Percentiles rank a stretch among this genome's conserved stretches.
These are phyloP conservation scores for Pipistrellus pipistrellus DNA, from an alignment of 2,797 vertebrate genomes.

Conservation along the genomic window DNA sequence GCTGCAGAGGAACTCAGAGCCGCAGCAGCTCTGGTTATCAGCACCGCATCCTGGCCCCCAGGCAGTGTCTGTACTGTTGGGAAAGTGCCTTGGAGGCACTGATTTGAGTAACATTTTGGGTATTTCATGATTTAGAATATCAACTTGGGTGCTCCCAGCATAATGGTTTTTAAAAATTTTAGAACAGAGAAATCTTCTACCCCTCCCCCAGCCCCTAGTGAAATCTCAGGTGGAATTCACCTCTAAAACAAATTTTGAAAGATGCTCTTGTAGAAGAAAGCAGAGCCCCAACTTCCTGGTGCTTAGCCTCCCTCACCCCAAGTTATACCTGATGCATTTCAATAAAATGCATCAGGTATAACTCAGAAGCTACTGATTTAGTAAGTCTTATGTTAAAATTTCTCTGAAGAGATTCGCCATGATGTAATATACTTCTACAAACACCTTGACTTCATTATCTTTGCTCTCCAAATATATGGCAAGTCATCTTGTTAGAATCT, in stretches of 20 bases:
- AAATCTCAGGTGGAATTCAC: neutral
- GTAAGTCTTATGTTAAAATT: neutral
- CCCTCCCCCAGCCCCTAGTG: neutral
- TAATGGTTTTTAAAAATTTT: neutral
- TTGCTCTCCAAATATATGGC: neutral
- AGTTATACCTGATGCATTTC: neutral
- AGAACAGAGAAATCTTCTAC: neutral
- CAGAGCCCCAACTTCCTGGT: neutral
- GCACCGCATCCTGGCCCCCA: neutral
- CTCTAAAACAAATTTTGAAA: neutral
- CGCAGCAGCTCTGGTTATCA: neutral
- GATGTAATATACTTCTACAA: slow-evolving; percentile 14
- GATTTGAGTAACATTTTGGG: neutral
- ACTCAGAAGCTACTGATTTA: neutral
- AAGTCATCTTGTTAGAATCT: slow-evolving; percentile 8
- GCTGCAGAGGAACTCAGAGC: neutral
- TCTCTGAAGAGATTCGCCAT: neutral
- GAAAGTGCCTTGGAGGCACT: neutral
- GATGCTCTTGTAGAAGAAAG: neutral
- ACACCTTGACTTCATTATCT: neutral
- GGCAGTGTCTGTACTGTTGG: neutral
- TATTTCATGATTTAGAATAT: slow-evolving; percentile 26
- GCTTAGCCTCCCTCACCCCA: neutral
- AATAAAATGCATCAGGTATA: neutral
- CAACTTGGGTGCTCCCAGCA: neutral